Evolutionary conservation across 2,797 vertebrate genomes (phyloP).

Genomic region (Pygocentrus nattereri): DNA sequence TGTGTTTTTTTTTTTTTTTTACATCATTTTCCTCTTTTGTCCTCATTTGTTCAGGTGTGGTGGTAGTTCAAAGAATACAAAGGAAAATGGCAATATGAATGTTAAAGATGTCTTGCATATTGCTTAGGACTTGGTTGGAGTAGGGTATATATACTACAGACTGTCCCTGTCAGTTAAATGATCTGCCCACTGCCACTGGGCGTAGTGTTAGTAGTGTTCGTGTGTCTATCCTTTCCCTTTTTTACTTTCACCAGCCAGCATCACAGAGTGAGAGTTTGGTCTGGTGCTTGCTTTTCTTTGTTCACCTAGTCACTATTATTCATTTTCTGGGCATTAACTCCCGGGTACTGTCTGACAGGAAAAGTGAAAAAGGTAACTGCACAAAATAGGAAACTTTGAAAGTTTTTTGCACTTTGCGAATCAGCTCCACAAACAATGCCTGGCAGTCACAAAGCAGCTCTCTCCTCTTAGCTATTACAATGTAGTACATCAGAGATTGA

Average conservation of each 20-base stretch:
- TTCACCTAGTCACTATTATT: conserved; percentile 24
- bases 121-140: background rate
- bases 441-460: conserved; percentile 66
- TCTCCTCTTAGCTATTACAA: conserved; percentile 62
- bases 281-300: conserved; percentile 42
- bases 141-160: background rate
- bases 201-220: too few relatives aligned
- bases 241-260: too few relatives aligned
- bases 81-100: background rate
- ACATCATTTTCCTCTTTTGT: background rate
- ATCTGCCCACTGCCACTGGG: conserved; percentile 20
- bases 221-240: too few relatives aligned
- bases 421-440: conserved; percentile 66
- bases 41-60: background rate
- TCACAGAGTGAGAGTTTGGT: conserved; percentile 35
- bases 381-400: conserved; percentile 42
- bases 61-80: background rate
- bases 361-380: conserved; percentile 34
- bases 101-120: background rate
- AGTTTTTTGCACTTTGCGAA: conserved; percentile 62
- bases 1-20: too few relatives aligned
- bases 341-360: conserved; percentile 47
- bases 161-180: background rate
- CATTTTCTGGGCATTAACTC: conserved; percentile 21
- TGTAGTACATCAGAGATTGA: conserved; percentile 76